Evolutionary conservation across 2,888 invertebrate genomes (phyloP).

Genomic region (Chymomyza caudatula): DNA sequence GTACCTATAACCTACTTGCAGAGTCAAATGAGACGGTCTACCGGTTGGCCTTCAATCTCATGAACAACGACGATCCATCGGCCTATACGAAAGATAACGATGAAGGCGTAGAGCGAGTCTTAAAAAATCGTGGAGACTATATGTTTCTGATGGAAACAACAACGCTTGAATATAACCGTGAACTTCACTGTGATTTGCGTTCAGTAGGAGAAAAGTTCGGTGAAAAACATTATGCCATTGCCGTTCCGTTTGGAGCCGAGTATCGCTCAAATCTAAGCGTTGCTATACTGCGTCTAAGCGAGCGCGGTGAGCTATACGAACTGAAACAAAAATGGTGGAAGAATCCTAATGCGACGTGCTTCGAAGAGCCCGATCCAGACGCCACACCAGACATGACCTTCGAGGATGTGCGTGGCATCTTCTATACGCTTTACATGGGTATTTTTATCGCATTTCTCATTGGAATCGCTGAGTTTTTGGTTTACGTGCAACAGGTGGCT

Average conservation of each 20-base stretch:
- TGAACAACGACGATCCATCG: conserved; percentile 88
- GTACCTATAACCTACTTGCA: conserved; percentile 93
- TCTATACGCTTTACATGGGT: conserved; percentile 88
- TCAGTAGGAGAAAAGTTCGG: conserved; percentile 90
- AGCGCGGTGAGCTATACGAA: conserved; percentile 87
- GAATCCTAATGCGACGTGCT: conserved; percentile 79
- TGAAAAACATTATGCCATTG: conserved; percentile 96
- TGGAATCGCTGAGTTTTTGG: conserved; percentile 90
- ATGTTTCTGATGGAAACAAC: conserved; percentile 98
- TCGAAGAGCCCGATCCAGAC: conserved; percentile 38
- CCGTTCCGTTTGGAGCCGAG: conserved; percentile 87
- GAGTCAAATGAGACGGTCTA: conserved; percentile 91
- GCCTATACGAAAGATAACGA: conserved; percentile 88
- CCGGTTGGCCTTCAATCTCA: conserved; percentile 91
- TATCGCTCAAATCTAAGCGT: conserved; percentile 90
- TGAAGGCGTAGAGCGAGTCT: conserved; percentile 90
- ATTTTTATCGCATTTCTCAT: conserved; percentile 84
- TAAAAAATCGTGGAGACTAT: conserved; percentile 85
- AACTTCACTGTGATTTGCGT: conserved; percentile 88
- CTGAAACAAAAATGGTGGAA: conserved; percentile 96
- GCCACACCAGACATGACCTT: conserved; percentile 65
- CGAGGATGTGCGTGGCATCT: conserved; percentile 91
- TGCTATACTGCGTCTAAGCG: conserved; percentile 93
- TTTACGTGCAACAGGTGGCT: conserved; percentile 88
- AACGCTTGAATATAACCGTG: conserved; percentile 92